phyloP scores from a whole-genome alignment of 2,888 invertebrate genomes.

The Automeris io region DNA sequence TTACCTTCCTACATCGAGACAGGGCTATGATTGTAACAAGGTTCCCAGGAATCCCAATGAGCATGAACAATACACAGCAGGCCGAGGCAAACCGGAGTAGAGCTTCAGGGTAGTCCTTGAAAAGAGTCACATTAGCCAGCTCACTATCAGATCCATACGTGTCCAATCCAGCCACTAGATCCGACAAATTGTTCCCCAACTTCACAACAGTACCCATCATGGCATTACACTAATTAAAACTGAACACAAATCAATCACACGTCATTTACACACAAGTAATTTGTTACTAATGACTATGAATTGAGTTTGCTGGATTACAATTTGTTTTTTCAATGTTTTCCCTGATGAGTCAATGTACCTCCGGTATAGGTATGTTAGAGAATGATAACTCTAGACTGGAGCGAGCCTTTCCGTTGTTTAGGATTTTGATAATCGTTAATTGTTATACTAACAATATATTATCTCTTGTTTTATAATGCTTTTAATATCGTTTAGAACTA shows the following conservation, averaged over 20 bases:
- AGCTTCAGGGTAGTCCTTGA: slow-evolving; percentile 80
- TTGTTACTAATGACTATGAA: slow-evolving; percentile 43
- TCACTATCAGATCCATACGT: slow-evolving; percentile 38
- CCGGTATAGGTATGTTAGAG: slow-evolving; percentile 37
- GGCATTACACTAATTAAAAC: slow-evolving; percentile 18
- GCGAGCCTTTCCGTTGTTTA: slow-evolving; percentile 4
- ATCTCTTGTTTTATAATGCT: too few relatives aligned
- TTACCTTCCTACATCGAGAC: slow-evolving; percentile 84
- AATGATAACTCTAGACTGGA: slow-evolving; percentile 27
- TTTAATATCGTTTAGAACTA: neutral
- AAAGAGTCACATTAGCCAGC: slow-evolving; percentile 67
- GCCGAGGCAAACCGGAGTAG: slow-evolving; percentile 82
- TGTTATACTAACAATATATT: too few relatives aligned
- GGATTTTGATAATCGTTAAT: too few relatives aligned
- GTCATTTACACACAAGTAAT: slow-evolving; percentile 37
- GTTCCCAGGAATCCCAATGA: slow-evolving; percentile 88
- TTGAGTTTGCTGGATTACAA: slow-evolving; percentile 25
- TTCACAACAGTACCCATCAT: slow-evolving; percentile 19
- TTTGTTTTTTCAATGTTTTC: slow-evolving; percentile 43
- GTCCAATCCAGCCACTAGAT: slow-evolving; percentile 30
- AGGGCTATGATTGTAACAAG: slow-evolving; percentile 86
- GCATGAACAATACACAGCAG: slow-evolving; percentile 84
- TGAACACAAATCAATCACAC: slow-evolving; percentile 12
- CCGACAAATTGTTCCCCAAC: slow-evolving; percentile 6
- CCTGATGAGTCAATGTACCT: slow-evolving; percentile 54